phyloP scores from a whole-genome alignment of 37 sponge, comb jelly and placozoan genomes.

The Eunapius fragilis region DNA sequence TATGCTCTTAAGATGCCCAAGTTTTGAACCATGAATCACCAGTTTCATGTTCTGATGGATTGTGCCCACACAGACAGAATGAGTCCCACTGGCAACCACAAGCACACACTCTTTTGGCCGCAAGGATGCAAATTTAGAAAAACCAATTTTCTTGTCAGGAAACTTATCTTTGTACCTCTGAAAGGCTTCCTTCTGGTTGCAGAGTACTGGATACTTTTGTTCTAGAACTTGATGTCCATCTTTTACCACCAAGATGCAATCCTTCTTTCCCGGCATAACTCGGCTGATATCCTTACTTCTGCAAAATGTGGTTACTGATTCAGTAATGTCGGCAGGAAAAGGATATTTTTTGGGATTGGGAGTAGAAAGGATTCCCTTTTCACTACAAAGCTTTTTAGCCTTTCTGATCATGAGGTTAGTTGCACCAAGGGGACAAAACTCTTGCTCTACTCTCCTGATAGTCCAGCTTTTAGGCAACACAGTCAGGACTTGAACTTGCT shows the following conservation, averaged over 20 bases:
- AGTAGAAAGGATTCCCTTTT: slow-evolving; percentile 19
- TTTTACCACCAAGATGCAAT: slow-evolving; percentile 26
- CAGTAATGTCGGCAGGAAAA: slow-evolving; percentile 3
- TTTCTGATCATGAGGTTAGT: slow-evolving; percentile 23
- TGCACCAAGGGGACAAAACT: slow-evolving; percentile 18
- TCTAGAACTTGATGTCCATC: not conserved
- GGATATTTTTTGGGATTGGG: slow-evolving; percentile 29
- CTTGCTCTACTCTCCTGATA: slow-evolving; percentile 5
- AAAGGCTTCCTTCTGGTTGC: slow-evolving; percentile 31
- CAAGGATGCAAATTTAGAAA: slow-evolving; percentile 42
- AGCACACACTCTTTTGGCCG: slow-evolving; percentile 30
- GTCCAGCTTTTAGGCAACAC: slow-evolving; percentile 34
- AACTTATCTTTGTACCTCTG: not conserved
- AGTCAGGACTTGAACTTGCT: slow-evolving; percentile 27
- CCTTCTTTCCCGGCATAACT: slow-evolving; percentile 41
- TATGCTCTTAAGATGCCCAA: not conserved
- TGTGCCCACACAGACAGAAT: slow-evolving; percentile 60
- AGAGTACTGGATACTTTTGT: slow-evolving; percentile 29
- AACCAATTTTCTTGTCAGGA: slow-evolving; percentile 25
- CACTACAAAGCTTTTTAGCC: slow-evolving; percentile 13
- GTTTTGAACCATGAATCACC: slow-evolving; percentile 34
- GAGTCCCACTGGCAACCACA: slow-evolving; percentile 47
- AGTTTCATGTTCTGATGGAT: slow-evolving; percentile 65
- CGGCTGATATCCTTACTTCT: slow-evolving; percentile 24
- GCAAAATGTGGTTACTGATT: slow-evolving; percentile 11